Base-by-base conservation (phyloP, 92 coral and sea anemone genomes). In the Scolanthus callimorphus region DNA sequence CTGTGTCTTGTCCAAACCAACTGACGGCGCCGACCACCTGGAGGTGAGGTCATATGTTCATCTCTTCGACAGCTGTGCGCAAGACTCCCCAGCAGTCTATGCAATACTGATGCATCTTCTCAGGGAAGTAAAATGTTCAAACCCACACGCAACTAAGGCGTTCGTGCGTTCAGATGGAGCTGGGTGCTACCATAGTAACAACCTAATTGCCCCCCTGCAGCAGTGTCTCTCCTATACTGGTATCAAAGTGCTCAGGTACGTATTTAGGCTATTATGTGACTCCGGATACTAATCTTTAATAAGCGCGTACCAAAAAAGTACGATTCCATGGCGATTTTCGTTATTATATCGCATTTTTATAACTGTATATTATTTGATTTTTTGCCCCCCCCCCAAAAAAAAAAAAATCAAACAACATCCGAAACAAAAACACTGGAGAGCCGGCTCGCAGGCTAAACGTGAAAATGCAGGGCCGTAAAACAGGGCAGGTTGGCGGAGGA, bases 131-230 rank as follows among this genome's bases (percentile, higher is more conserved):
- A 61, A 60, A 60, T 38, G 31, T 17, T 22, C 55, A 20, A 20
- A 49, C 26, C 66, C 66, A 44, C 66, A 60, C 2, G 26, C 43
- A 49, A 63, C 19, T n/a, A 47, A 64, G 41, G 71, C 51, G 13
- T 64, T 49, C 60, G 28, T 64, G 37, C 59, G 60, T 26, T 64
- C 78, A 59, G 78, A 71, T 60, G 78, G 69, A 27, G 78, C 78
- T 23, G 69, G 78, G 31, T 71, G 69, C 48, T 71, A 71, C 68
- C 69, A 60, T 29, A 71, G 56, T 53, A 59, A 57, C 31, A 71
- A 60, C 31, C 69, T 71, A 46, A 59, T 59, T 48, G 78, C 66
- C 25, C 57, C 68, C 22, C 37, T 41, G 49, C 34, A 19, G 25
- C 60, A 59, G 38, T 48, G 51, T 48, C 65, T 55, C 34, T 45